phyloP scores from a whole-genome alignment of 2,797 vertebrate genomes.

The Poecilia gillii region DNA sequence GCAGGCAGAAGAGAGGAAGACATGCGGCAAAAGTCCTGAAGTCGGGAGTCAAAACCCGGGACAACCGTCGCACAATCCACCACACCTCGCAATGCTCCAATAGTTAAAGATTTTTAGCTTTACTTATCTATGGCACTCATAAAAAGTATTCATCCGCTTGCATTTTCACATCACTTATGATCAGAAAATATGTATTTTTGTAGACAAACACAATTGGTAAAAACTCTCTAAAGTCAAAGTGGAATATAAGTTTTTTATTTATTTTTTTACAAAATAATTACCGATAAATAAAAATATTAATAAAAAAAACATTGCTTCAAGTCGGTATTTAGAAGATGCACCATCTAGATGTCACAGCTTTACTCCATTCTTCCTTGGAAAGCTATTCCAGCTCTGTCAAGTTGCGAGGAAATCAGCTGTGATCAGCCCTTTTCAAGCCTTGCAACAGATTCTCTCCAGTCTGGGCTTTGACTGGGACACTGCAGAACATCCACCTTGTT shows the following conservation, averaged over 20 bases:
- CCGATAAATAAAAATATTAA: background rate
- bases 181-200: too few relatives aligned
- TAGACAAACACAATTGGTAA: background rate
- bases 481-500: background rate
- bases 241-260: background rate
- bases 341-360: background rate
- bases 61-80: too few relatives aligned
- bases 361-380: background rate
- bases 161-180: too few relatives aligned
- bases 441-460: background rate
- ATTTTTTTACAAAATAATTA: background rate
- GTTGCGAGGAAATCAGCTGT: too few relatives aligned
- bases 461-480: background rate
- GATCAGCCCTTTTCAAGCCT: background rate
- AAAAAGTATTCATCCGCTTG: background rate
- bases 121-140: background rate
- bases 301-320: background rate
- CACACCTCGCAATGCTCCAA: too few relatives aligned
- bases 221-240: background rate
- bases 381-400: background rate
- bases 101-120: background rate
- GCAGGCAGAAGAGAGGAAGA: too few relatives aligned
- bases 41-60: too few relatives aligned
- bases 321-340: background rate
- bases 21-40: too few relatives aligned